phyloP scores from a whole-genome alignment of 1,140 invertebrate genomes.

The Platorchestia sp. region DNA sequence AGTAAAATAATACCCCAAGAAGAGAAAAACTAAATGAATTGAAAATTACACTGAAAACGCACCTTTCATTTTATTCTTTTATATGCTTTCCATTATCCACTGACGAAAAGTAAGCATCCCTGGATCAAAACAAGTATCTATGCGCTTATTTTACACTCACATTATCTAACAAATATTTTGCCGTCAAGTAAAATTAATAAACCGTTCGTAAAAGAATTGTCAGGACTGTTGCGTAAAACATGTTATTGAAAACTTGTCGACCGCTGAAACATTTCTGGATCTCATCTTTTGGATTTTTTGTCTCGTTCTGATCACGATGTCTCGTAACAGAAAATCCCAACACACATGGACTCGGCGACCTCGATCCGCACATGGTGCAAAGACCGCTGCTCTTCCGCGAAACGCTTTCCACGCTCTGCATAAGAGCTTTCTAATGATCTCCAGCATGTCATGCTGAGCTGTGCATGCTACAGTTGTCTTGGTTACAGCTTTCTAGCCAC shows the following conservation, averaged over 20 bases:
- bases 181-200: background rate
- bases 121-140: background rate
- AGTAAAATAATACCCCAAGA: too few species aligned
- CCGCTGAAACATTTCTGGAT: too few species aligned
- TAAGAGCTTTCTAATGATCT: conserved; percentile 25
- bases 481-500: background rate
- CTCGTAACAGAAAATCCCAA: background rate
- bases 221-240: background rate
- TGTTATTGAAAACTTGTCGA: background rate
- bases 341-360: background rate
- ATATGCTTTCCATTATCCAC: background rate
- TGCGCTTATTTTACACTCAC: background rate
- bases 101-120: background rate
- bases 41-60: too few species aligned
- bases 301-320: background rate
- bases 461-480: background rate
- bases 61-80: too few species aligned
- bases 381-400: background rate
- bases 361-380: background rate
- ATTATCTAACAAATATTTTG: background rate
- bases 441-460: background rate
- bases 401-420: background rate
- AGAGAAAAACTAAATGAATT: too few species aligned
- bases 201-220: background rate
- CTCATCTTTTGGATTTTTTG: background rate